Conservation (phyloP, 2,888 invertebrate species). For the Anodontia alba region DNA sequence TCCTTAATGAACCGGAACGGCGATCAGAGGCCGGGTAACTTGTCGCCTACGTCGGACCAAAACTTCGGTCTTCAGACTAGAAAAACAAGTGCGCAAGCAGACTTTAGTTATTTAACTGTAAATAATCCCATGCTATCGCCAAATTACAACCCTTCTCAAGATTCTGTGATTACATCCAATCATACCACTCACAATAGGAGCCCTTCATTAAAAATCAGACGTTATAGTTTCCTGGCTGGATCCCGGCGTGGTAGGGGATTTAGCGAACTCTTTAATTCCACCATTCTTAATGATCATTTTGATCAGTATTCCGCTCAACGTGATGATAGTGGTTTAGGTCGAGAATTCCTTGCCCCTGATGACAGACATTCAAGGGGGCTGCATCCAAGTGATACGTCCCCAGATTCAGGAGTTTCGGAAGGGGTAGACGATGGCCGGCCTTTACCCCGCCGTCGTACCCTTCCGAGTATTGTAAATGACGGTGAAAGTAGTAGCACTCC, state of each 20-base stretch:
- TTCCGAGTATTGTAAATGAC: constrained; percentile 81
- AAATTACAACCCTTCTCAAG: constrained; percentile 61
- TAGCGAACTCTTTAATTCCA: constrained; percentile 82
- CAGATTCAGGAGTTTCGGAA: constrained; percentile 82
- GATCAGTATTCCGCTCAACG: constrained; percentile 83
- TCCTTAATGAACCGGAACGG: constrained; percentile 66
- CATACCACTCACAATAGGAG: constrained; percentile 75
- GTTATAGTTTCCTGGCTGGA: constrained; percentile 81
- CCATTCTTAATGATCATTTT: constrained; percentile 84
- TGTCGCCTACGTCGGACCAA: constrained; percentile 53
- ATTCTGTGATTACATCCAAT: constrained; percentile 67
- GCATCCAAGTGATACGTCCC: constrained; percentile 77
- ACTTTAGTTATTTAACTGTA: constrained; percentile 61
- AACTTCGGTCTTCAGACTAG: constrained; percentile 42
- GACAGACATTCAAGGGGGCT: constrained; percentile 47
- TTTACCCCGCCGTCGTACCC: constrained; percentile 79
- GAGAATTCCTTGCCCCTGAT: constrained; percentile 69
- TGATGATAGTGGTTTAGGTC: constrained; percentile 80
- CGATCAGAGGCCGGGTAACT: constrained; percentile 49
- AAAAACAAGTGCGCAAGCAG: constrained; percentile 61
- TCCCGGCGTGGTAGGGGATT: constrained; percentile 79
- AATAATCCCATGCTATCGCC: constrained; percentile 60
- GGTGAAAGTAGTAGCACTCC: constrained; percentile 58
- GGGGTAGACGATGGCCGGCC: constrained; percentile 77
- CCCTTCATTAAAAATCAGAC: constrained; percentile 79